Evolutionary conservation across 2,113 vertebrate species (phyloP).

Genomic region (Copsychus sechellarum): DNA sequence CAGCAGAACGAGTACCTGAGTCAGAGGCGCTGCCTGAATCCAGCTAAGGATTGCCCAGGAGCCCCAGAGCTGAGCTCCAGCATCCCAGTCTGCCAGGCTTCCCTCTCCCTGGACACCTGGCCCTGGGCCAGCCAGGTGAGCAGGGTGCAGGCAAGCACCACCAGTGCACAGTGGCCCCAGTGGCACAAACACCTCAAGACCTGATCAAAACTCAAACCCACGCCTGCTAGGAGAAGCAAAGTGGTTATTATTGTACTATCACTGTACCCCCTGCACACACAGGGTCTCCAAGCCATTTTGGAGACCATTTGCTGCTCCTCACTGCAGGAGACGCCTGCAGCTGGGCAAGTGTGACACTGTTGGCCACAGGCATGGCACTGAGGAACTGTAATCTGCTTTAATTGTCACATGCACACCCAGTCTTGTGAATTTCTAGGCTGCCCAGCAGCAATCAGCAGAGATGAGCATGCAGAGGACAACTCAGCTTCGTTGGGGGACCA

Average conservation of each 20-base stretch:
- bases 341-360: neutral
- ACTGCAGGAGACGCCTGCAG: neutral
- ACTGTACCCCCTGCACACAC: fast-evolving
- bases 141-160: neutral
- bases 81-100: neutral
- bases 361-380: neutral
- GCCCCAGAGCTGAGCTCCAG: neutral
- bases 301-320: neutral
- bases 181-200: too few relatives aligned
- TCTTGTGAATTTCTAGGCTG: neutral
- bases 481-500: neutral
- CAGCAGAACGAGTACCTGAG: neutral
- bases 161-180: neutral
- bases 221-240: neutral
- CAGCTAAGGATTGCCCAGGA: neutral
- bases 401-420: neutral
- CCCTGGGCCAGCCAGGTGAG: neutral
- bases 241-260: neutral
- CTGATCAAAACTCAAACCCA: neutral
- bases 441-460: neutral
- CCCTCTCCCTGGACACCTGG: neutral
- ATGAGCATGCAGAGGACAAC: neutral
- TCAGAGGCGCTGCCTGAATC: neutral
- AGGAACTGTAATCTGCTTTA: neutral
- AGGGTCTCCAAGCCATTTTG: neutral